Evolutionary conservation across 1,140 invertebrate genomes (phyloP).

Genomic region (Drosophila hydei): DNA sequence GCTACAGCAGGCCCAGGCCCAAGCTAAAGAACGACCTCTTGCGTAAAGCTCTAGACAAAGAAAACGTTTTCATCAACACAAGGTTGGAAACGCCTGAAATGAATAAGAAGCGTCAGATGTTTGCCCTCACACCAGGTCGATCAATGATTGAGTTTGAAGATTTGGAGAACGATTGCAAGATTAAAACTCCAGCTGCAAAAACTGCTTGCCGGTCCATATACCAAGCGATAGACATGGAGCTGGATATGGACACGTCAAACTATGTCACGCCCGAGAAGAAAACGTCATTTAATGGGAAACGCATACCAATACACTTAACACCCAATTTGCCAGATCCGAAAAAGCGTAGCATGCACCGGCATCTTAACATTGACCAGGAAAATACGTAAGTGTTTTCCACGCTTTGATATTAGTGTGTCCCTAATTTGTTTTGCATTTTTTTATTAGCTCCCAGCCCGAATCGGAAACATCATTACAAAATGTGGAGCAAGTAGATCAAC

Average conservation of each 20-base stretch:
- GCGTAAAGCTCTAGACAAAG: background rate
- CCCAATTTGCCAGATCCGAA: slow-evolving; percentile 65
- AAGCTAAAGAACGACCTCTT: background rate
- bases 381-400: slow-evolving; percentile 3
- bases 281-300: slow-evolving; percentile 24
- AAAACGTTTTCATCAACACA: background rate
- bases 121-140: slow-evolving; percentile 39
- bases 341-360: slow-evolving; percentile 33
- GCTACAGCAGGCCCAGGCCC: background rate
- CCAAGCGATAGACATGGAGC: slow-evolving; percentile 18
- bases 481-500: background rate
- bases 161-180: slow-evolving; percentile 42
- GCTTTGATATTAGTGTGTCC: background rate
- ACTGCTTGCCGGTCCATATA: slow-evolving; percentile 2
- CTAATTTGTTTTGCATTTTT: background rate
- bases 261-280: slow-evolving; percentile 33
- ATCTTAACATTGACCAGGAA: background rate
- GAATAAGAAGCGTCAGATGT: slow-evolving; percentile 7
- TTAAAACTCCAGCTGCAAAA: background rate
- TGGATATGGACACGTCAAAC: slow-evolving; percentile 11
- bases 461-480: background rate
- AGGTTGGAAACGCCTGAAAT: slow-evolving; percentile 27
- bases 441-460: background rate
- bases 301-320: slow-evolving; percentile 49
- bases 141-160: slow-evolving; percentile 59